Evolutionary conservation across 2,113 vertebrate genomes (phyloP).

Genomic region (Brachionichthys hirsutus): DNA sequence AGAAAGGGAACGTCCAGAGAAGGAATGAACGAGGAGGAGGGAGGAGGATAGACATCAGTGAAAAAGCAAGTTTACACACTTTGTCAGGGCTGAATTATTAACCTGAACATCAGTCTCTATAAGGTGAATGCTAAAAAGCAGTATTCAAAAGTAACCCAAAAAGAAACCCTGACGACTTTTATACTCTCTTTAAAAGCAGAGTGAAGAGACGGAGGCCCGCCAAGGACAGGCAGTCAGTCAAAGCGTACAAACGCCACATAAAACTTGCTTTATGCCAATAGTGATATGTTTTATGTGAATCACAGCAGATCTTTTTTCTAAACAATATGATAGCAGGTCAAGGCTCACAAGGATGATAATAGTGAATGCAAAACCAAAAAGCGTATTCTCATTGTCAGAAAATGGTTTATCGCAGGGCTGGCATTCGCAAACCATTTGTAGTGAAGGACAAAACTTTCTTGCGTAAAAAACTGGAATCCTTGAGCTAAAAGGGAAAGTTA

Average conservation of each 20-base stretch:
- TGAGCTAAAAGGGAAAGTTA: background rate
- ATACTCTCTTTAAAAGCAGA: background rate
- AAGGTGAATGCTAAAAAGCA: background rate
- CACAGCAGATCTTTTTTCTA: background rate
- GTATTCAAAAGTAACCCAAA: background rate
- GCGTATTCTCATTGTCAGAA: background rate
- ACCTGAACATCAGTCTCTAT: background rate
- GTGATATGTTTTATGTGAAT: background rate
- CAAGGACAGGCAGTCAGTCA: conserved; percentile 3
- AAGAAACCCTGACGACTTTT: conserved; percentile 3
- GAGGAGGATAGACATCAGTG: background rate
- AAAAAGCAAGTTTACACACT: no score
- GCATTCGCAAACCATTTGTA: background rate
- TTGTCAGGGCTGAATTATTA: background rate
- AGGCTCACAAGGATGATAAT: background rate
- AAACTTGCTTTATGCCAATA: background rate
- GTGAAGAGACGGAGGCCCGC: background rate
- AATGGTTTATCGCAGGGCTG: background rate
- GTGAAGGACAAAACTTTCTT: background rate
- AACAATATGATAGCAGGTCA: background rate
- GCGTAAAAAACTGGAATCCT: background rate
- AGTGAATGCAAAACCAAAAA: background rate
- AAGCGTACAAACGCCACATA: background rate
- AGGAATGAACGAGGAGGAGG: background rate
- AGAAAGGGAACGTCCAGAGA: conserved; percentile 1